phyloP scores from a whole-genome alignment of 2,113 vertebrate genomes.

The Trogon melanurus region DNA sequence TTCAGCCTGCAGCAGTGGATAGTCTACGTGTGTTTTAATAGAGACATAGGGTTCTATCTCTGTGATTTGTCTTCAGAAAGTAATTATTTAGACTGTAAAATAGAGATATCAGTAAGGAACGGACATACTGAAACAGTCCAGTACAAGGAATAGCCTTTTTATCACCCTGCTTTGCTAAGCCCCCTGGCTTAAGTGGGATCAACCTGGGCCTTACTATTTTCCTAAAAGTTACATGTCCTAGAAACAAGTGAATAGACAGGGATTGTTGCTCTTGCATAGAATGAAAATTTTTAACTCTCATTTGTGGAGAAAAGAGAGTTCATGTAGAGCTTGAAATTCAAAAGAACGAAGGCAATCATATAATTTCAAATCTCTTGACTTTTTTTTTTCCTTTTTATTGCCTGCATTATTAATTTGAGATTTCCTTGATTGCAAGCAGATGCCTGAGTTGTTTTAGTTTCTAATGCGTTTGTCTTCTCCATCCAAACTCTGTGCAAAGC shows the following conservation, averaged over 20 bases:
- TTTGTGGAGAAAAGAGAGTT: neutral
- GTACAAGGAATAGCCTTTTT: neutral
- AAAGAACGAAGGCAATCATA: neutral
- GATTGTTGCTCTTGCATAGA: neutral
- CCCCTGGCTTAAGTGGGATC: neutral
- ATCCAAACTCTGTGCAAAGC: neutral
- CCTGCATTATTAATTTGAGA: neutral
- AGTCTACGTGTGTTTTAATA: neutral
- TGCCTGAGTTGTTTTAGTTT: neutral
- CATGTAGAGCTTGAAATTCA: neutral
- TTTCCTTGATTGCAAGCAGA: neutral
- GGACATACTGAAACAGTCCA: neutral
- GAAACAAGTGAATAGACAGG: neutral
- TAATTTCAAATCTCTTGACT: neutral
- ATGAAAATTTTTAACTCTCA: neutral
- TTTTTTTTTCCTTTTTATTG: neutral
- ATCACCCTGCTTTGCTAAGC: neutral
- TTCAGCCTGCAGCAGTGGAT: neutral
- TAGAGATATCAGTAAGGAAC: neutral
- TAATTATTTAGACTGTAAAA: neutral
- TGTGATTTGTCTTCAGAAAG: neutral
- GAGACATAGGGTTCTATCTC: neutral
- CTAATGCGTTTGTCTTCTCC: neutral
- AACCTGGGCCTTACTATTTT: neutral
- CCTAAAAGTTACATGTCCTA: neutral